Evolutionary conservation across 2,888 invertebrate species (phyloP).

Genomic region (Embidobia sp.): DNA sequence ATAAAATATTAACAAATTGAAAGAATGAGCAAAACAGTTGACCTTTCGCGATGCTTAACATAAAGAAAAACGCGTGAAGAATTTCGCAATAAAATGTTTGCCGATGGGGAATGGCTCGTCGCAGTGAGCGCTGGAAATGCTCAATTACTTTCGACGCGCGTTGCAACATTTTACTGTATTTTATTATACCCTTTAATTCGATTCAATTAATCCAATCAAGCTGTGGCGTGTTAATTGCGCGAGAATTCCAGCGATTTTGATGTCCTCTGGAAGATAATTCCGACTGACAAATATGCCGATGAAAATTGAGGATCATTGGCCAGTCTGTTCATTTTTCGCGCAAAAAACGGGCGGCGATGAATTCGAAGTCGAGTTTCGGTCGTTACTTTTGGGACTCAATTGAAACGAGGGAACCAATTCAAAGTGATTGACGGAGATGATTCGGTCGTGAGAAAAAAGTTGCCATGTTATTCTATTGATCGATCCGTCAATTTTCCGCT

Average conservation of each 20-base stretch:
- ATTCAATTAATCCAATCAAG: constrained; percentile 32
- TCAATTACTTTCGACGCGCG: constrained; percentile 6
- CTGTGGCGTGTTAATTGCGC: constrained; percentile 12
- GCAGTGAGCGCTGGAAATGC: constrained; percentile 1
- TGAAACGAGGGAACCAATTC: constrained; percentile 22
- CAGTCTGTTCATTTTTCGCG: too few species aligned
- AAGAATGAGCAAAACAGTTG: too few species aligned
- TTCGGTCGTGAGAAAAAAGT: constrained; percentile 11
- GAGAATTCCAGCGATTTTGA: constrained; percentile 1
- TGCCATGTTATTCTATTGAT: too few species aligned
- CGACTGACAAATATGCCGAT: not conserved
- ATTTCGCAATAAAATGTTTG: not conserved
- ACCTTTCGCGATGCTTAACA: too few species aligned
- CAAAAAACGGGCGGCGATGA: too few species aligned
- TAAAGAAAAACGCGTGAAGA: too few species aligned
- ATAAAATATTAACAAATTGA: too few species aligned
- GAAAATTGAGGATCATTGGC: too few species aligned
- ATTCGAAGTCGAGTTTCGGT: too few species aligned
- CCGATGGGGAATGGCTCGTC: not conserved
- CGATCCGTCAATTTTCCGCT: too few species aligned
- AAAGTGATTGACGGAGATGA: constrained; percentile 1
- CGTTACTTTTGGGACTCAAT: constrained; percentile 1
- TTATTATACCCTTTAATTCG: constrained; percentile 24
- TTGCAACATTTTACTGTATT: constrained; percentile 25
- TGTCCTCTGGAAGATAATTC: not conserved